Conservation (phyloP, 2,888 invertebrate species). For the Phrixothrix hirtus region DNA sequence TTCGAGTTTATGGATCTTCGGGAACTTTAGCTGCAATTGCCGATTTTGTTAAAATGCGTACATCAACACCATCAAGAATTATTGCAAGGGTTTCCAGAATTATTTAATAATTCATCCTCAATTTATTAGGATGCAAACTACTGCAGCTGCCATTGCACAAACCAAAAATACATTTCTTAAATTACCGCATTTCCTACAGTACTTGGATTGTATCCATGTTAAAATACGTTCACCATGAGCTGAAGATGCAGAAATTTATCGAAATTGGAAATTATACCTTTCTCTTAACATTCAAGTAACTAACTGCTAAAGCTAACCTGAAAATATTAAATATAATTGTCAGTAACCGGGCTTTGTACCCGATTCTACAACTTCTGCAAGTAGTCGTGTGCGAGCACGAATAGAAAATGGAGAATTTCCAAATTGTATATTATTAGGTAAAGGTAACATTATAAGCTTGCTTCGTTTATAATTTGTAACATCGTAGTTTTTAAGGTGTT, state of each 20-base stretch:
- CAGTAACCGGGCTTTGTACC: neutral
- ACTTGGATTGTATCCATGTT: neutral
- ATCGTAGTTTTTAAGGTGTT: neutral
- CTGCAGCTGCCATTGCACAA: neutral
- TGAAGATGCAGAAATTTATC: neutral
- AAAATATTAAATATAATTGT: neutral
- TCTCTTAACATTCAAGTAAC: neutral
- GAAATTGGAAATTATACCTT: no score
- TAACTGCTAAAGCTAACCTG: neutral
- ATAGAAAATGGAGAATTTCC: neutral
- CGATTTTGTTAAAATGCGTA: neutral
- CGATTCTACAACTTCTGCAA: neutral
- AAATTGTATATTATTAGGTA: neutral
- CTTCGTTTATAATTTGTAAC: no score
- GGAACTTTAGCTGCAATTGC: neutral
- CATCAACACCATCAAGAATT: neutral
- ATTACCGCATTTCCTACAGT: neutral
- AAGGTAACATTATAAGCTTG: no score
- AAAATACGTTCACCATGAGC: neutral
- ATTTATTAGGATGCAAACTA: neutral
- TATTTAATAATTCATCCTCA: neutral
- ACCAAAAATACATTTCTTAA: neutral
- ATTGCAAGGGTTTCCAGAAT: neutral
- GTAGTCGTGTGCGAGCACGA: neutral
- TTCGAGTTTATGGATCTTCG: neutral